Evolutionary conservation across 2,797 vertebrate genomes (phyloP).

Genomic region (Thalassophryne amazonica): DNA sequence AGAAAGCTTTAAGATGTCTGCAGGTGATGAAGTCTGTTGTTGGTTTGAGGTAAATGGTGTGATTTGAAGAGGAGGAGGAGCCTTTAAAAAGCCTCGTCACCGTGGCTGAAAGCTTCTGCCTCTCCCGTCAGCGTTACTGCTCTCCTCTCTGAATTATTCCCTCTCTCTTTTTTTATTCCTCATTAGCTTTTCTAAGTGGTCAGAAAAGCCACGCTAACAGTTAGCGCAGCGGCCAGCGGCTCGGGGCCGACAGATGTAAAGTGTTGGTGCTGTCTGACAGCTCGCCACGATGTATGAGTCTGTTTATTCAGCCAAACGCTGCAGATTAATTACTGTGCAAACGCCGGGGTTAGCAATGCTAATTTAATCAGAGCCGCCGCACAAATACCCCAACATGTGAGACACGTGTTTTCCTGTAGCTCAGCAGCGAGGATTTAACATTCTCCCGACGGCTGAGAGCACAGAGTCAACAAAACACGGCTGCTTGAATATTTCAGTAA

Average conservation of each 20-base stretch:
- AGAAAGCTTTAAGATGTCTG: too few species aligned
- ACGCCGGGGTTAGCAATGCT: conserved; percentile 70
- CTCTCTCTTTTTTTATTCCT: conserved; percentile 26
- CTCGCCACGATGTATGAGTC: conserved; percentile 54
- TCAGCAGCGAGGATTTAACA: background rate
- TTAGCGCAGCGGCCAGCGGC: conserved; percentile 18
- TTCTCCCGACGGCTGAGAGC: background rate
- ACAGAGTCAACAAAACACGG: too few species aligned
- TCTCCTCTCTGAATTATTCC: conserved; percentile 34
- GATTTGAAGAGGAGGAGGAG: too few species aligned
- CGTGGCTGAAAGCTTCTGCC: too few species aligned
- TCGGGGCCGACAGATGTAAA: conserved; percentile 61
- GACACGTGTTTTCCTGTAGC: conserved; percentile 3
- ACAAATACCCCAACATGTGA: conserved; percentile 12
- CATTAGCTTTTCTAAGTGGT: conserved; percentile 47
- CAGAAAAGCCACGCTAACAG: conserved; percentile 35
- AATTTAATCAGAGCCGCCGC: conserved; percentile 74
- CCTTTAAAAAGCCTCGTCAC: too few species aligned
- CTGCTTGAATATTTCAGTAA: too few species aligned
- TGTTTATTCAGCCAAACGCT: conserved; percentile 68
- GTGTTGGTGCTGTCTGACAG: conserved; percentile 39
- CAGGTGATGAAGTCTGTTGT: too few species aligned
- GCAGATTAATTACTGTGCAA: conserved; percentile 66
- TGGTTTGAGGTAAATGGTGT: too few species aligned
- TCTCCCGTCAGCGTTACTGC: too few species aligned